phyloP scores from a whole-genome alignment of 1,140 invertebrate species.

The Dendroctonus valens region DNA sequence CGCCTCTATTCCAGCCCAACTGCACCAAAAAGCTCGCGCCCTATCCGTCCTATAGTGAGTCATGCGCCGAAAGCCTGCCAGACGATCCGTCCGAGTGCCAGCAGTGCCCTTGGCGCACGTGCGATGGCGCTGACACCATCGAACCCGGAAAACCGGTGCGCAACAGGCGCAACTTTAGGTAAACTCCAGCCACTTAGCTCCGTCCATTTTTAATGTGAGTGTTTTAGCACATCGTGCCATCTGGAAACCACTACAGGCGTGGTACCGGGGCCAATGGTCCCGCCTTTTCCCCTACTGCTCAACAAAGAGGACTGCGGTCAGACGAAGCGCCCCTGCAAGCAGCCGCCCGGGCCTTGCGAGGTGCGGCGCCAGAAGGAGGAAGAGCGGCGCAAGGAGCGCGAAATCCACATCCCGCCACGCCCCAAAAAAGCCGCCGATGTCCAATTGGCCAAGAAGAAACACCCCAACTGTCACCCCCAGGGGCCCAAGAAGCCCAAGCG shows the following conservation, averaged over 20 bases:
- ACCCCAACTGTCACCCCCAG: constrained; percentile 6
- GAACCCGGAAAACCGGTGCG: constrained; percentile 29
- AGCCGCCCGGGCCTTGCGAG: constrained; percentile 24
- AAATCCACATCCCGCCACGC: not conserved
- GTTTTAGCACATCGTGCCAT: constrained; percentile 16
- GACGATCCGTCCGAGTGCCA: constrained; percentile 35
- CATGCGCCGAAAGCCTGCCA: constrained; percentile 29
- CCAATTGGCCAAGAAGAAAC: not conserved
- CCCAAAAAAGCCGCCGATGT: constrained; percentile 8
- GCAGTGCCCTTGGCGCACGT: constrained; percentile 35
- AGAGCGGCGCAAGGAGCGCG: not conserved
- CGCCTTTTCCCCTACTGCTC: not conserved
- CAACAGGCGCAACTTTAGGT: constrained; percentile 15
- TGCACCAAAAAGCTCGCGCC: constrained; percentile 35
- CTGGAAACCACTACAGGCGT: constrained; percentile 16
- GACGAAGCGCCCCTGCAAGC: constrained; percentile 18
- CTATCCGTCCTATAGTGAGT: constrained; percentile 35
- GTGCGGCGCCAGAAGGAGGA: constrained; percentile 18
- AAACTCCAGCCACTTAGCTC: not conserved
- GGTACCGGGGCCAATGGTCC: not conserved
- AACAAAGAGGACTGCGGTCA: constrained; percentile 13
- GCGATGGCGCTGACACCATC: constrained; percentile 31
- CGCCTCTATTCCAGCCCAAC: constrained; percentile 19
- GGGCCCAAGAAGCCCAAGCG: constrained; percentile 8
- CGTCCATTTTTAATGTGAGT: not conserved